Evolutionary conservation across 2,888 invertebrate species (phyloP).

Genomic region (Imbricaverruca yamaguchii): DNA sequence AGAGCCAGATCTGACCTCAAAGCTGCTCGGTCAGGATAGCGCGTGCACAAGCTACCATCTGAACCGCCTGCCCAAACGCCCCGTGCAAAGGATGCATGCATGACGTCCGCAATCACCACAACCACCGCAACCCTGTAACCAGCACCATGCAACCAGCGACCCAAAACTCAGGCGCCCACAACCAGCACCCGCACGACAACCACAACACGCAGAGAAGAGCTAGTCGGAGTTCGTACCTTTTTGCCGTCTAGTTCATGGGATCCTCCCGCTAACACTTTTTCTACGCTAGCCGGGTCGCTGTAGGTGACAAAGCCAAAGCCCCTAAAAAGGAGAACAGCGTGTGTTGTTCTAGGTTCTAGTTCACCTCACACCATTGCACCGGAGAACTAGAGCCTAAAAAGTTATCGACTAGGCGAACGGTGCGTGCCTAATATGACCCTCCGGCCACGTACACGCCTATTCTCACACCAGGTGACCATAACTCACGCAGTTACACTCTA

Average conservation of each 20-base stretch:
- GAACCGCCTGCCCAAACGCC: too few species aligned
- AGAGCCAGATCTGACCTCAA: too few species aligned
- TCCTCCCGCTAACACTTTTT: slow-evolving; percentile 96
- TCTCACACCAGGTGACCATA: too few species aligned
- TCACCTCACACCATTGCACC: not conserved
- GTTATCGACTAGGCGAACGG: not conserved
- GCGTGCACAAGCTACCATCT: too few species aligned
- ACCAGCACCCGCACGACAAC: not conserved
- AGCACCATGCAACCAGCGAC: too few species aligned
- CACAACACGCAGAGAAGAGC: not conserved
- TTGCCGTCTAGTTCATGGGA: slow-evolving; percentile 99
- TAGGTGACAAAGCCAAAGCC: slow-evolving; percentile 99
- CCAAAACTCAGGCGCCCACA: too few species aligned
- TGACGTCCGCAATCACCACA: too few species aligned
- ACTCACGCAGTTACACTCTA: not conserved
- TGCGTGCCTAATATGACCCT: too few species aligned
- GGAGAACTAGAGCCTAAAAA: not conserved
- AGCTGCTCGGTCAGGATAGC: too few species aligned
- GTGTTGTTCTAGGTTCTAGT: slow-evolving; percentile 2
- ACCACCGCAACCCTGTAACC: too few species aligned
- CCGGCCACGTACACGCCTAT: too few species aligned
- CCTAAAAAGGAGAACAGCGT: slow-evolving; percentile 47
- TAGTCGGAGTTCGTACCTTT: slow-evolving; percentile 61
- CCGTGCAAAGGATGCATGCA: too few species aligned
- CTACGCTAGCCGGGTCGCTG: slow-evolving; percentile 95